phyloP scores from a whole-genome alignment of 64 coral and sea anemone genomes.

The Montipora sp. region DNA sequence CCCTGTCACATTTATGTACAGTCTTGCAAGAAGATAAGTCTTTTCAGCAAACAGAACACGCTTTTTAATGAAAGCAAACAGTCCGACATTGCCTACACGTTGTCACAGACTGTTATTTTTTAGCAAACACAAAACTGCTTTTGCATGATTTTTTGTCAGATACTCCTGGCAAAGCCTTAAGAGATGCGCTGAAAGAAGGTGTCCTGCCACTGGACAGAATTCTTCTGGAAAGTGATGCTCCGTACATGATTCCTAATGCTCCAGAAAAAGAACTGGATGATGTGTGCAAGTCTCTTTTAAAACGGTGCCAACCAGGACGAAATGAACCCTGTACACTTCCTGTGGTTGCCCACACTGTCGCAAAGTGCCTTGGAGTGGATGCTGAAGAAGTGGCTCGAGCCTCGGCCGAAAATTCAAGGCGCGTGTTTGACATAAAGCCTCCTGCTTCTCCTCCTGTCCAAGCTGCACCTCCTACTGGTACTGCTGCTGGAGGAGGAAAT shows the following conservation, averaged over 20 bases:
- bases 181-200: slow-evolving; percentile 92
- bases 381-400: slow-evolving; percentile 86
- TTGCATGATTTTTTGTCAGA: slow-evolving; percentile 50
- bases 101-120: too few relatives aligned
- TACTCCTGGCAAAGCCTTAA: slow-evolving; percentile 62
- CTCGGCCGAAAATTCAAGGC: slow-evolving; percentile 78
- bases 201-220: slow-evolving; percentile 90
- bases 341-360: slow-evolving; percentile 85
- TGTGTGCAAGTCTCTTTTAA: slow-evolving; percentile 78
- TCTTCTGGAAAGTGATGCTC: slow-evolving; percentile 93
- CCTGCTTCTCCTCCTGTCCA: not conserved
- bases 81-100: too few relatives aligned
- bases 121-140: too few relatives aligned
- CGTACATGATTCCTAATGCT: slow-evolving; percentile 98
- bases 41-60: too few relatives aligned
- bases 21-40: too few relatives aligned
- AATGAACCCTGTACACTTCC: slow-evolving; percentile 97
- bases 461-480: not conserved
- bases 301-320: slow-evolving; percentile 86
- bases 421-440: slow-evolving; percentile 84
- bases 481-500: not conserved
- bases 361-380: slow-evolving; percentile 78
- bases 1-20: too few relatives aligned
- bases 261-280: slow-evolving; percentile 79
- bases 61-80: too few relatives aligned